Evolutionary conservation across 1,140 invertebrate genomes (phyloP), one percentile per base, ranked within the genome.

Genomic region (Micrasema longulum): DNA sequence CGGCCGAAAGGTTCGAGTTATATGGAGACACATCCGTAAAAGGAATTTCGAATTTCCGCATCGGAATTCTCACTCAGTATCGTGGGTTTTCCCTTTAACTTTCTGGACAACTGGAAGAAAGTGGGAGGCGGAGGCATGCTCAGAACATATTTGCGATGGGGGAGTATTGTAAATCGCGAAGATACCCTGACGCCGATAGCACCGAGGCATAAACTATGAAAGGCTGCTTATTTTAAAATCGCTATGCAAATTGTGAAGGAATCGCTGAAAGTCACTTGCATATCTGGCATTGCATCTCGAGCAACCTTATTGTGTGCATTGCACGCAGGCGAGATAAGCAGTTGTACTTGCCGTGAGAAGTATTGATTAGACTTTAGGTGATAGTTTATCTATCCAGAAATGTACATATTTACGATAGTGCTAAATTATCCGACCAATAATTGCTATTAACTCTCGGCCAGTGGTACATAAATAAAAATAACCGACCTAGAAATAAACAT

Each of bases 211-310:
- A 73, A 73, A 73, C 71, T 67, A 55, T 62, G 63, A 47, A 53
- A 26, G 43, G 45, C 66, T 69, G 66, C 72, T 69, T 65, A 73
- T 69, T 69, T 73, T 66, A 68, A 69, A 65, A 65, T 66, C 68
- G 41, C 72, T 71, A 71, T 74, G 69, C 73, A 74, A 74, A 74
- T 74, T 64, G 68, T 70, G 55, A 64, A 52, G 68, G 68, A 52
- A 70, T 48, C 18, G 55, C 68, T 41, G 47, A 70, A 70, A 63
- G 57, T 70, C 55, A 41, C 18, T 55, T 18, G 31, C 50, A 55
- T 53, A 68, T 69, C 67, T 36, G 52, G 38, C 10, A 69, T 6
- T 41, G 47, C 43, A 66, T 64, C 60, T 64, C 22, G 64, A 20
- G 47, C 64, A 66, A 6, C 43, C 60, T 45, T 53, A 66, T 52